These are phyloP conservation scores for Phenganax stokvisi DNA, from an alignment of 92 coral and sea anemone genomes.

Conservation along the genomic window DNA sequence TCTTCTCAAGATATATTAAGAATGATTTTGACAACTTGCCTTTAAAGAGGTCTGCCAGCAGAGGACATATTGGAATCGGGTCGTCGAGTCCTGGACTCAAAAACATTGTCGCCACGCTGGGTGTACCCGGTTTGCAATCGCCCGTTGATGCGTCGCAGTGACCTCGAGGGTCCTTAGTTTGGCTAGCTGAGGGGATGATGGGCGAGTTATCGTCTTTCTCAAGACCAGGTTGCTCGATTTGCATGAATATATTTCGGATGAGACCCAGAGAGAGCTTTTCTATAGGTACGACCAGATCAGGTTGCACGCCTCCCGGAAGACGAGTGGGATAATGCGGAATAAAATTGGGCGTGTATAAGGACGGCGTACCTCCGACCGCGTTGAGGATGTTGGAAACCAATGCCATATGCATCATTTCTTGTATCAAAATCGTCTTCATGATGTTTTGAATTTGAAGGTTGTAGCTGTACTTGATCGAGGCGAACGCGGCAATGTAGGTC, in stretches of 20 bases:
- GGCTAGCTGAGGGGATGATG: too few species aligned
- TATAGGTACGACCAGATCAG: conserved; percentile 55
- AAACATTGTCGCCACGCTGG: too few species aligned
- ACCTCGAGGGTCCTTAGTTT: too few species aligned
- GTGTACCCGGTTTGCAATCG: too few species aligned
- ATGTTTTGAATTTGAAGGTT: conserved; percentile 49
- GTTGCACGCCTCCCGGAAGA: conserved; percentile 71
- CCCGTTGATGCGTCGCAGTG: too few species aligned
- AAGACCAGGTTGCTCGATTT: conserved; percentile 38
- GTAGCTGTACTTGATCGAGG: conserved; percentile 55
- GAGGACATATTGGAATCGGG: too few species aligned
- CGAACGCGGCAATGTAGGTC: conserved; percentile 59
- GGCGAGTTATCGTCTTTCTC: too few species aligned
- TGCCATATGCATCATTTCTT: conserved; percentile 69
- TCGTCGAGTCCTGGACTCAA: too few species aligned
- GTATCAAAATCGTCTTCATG: conserved; percentile 44
- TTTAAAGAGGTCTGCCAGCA: too few species aligned
- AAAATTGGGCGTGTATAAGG: conserved; percentile 41
- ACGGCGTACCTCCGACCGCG: conserved; percentile 65
- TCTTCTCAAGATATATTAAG: too few species aligned
- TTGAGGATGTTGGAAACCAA: conserved; percentile 65
- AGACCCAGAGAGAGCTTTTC: conserved; percentile 61
- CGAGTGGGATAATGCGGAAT: conserved; percentile 59
- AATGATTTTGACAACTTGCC: too few species aligned
- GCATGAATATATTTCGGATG: conserved; percentile 66